A percentile compares a stretch with the other conserved stretches of the same genome.
phyloP scores from a whole-genome alignment of 2,888 invertebrate genomes.

The Drosophila merina region DNA sequence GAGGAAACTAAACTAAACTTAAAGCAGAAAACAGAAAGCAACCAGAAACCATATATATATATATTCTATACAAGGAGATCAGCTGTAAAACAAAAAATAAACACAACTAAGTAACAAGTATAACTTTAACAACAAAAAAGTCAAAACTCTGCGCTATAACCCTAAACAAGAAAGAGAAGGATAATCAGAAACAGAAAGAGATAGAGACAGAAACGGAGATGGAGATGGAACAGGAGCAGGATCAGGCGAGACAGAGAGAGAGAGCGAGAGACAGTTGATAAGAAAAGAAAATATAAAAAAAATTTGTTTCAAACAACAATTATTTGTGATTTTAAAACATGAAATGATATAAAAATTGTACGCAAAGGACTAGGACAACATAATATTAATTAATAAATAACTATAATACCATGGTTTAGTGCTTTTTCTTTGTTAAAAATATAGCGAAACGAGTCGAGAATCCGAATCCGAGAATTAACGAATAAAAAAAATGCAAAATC shows the following conservation, averaged over 20 bases:
- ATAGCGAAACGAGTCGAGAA: slow-evolving; percentile 15
- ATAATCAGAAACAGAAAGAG: slow-evolving; percentile 5
- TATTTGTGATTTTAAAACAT: slow-evolving; percentile 75
- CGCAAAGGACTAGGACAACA: slow-evolving; percentile 65
- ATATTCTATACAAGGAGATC: neutral
- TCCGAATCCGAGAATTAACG: slow-evolving; percentile 26
- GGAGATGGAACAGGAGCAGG: too few relatives aligned
- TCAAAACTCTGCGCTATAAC: slow-evolving; percentile 15
- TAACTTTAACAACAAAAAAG: slow-evolving; percentile 14
- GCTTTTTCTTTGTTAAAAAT: slow-evolving; percentile 66
- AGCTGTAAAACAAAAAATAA: slow-evolving; percentile 15
- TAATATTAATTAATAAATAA: slow-evolving; percentile 55
- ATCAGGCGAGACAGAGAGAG: slow-evolving; percentile 10
- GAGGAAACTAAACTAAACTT: slow-evolving; percentile 9
- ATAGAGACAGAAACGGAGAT: slow-evolving; percentile 6
- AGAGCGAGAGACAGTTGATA: slow-evolving; percentile 18
- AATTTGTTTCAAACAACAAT: slow-evolving; percentile 76
- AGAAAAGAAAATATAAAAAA: slow-evolving; percentile 85
- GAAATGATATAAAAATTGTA: slow-evolving; percentile 70
- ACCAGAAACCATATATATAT: neutral
- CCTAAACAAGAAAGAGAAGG: slow-evolving; percentile 1
- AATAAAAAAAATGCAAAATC: slow-evolving; percentile 10
- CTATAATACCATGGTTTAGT: slow-evolving; percentile 49
- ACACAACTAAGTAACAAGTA: slow-evolving; percentile 25
- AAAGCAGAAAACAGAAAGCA: neutral